phyloP scores from a whole-genome alignment of 2,888 invertebrate species.

The Pyrgus malvae region DNA sequence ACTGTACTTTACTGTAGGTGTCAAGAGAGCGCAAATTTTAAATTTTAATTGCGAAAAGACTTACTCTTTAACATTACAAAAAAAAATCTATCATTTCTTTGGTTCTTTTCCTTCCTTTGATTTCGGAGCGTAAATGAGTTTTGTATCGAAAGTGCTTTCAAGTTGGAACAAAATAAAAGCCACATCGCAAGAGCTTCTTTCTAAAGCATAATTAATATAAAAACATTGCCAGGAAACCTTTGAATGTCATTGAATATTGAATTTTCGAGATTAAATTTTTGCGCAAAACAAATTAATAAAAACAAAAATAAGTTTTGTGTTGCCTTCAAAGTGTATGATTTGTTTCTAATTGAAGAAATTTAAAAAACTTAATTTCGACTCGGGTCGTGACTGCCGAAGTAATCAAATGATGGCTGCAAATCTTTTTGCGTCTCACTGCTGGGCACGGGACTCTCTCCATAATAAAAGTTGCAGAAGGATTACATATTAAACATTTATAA shows the following conservation, averaged over 20 bases:
- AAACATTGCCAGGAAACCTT: not conserved
- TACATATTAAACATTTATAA: too few species aligned
- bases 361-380: too few species aligned
- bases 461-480: too few species aligned
- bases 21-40: not conserved
- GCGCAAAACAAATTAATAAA: conserved; percentile 3
- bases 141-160: conserved; percentile 14
- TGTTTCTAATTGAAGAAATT: too few species aligned
- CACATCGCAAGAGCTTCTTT: conserved; percentile 1
- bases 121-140: conserved; percentile 17
- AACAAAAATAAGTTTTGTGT: too few species aligned
- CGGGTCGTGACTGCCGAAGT: too few species aligned
- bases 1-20: too few species aligned
- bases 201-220: conserved; percentile 3
- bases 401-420: too few species aligned
- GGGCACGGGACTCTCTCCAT: too few species aligned
- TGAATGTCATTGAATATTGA: not conserved
- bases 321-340: too few species aligned
- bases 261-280: not conserved
- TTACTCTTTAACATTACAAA: conserved; percentile 1
- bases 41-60: conserved; percentile 11
- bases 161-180: conserved; percentile 1
- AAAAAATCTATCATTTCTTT: conserved; percentile 11
- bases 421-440: too few species aligned
- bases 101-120: conserved; percentile 14